These are phyloP conservation scores for Ptychodera flava DNA, from an alignment of 35 echinoderm and acorn worm genomes.

Conservation along the genomic window DNA sequence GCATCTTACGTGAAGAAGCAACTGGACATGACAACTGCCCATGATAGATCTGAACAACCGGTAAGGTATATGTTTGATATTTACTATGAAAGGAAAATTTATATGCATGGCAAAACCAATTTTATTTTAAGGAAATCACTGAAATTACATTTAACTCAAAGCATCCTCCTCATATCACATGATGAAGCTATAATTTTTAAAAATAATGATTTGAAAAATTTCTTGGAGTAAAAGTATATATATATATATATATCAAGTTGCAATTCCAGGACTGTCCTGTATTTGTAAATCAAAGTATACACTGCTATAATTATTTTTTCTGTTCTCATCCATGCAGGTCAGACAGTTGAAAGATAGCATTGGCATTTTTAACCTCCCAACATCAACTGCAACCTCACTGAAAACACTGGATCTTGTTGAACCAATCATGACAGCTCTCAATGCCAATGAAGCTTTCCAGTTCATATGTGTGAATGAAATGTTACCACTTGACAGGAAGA, in stretches of 20 bases:
- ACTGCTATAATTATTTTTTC: not conserved
- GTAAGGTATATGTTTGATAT: not conserved
- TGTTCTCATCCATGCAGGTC: not conserved
- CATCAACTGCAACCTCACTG: not conserved
- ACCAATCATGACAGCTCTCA: not conserved
- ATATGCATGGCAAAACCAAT: not conserved
- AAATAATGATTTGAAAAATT: not conserved
- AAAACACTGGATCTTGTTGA: not conserved
- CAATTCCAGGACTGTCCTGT: not conserved
- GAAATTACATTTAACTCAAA: not conserved
- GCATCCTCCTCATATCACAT: not conserved
- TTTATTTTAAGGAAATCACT: not conserved
- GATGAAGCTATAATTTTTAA: not conserved
- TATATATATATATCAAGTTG: not conserved
- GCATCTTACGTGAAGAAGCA: not conserved
- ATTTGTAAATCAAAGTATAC: not conserved
- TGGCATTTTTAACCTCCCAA: not conserved
- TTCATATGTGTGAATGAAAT: not conserved
- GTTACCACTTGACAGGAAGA: not conserved
- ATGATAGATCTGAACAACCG: not conserved
- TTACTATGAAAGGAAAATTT: not conserved
- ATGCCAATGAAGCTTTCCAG: not conserved
- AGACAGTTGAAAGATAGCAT: not conserved
- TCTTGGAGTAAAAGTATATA: too few relatives aligned
- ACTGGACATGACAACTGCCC: not conserved